Evolutionary conservation across 1,140 invertebrate species (phyloP).

Genomic region (Trichogramma pretiosum): DNA sequence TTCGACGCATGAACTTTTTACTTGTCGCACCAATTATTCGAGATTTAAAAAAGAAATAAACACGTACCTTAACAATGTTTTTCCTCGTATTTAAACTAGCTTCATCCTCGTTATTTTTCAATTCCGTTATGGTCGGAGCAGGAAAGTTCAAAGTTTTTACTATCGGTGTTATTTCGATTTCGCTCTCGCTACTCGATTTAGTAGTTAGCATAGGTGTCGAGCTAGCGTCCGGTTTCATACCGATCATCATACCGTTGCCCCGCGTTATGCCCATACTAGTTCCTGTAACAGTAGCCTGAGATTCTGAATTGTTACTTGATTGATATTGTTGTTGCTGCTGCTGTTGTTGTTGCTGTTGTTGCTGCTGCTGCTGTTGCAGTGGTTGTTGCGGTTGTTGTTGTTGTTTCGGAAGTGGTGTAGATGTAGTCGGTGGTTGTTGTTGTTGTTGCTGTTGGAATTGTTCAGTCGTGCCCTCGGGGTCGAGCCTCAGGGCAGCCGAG

Average conservation of each 20-base stretch:
- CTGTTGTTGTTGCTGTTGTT: constrained; percentile 10
- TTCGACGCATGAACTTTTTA: too few relatives aligned
- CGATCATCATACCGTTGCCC: not conserved
- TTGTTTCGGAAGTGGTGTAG: too few relatives aligned
- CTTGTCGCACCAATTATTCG: too few relatives aligned
- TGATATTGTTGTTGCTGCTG: too few relatives aligned
- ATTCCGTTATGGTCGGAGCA: too few relatives aligned
- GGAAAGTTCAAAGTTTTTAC: too few relatives aligned
- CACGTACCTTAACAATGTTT: not conserved
- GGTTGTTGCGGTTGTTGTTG: too few relatives aligned
- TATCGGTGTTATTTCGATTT: constrained; percentile 42
- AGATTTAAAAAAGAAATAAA: not conserved
- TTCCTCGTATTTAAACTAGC: not conserved
- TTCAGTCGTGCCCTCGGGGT: constrained; percentile 42
- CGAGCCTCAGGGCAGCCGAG: constrained; percentile 34
- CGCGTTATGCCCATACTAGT: too few relatives aligned
- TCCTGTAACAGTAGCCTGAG: too few relatives aligned
- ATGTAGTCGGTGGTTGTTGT: not conserved
- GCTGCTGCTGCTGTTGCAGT: constrained; percentile 19
- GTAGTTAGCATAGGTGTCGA: constrained; percentile 30
- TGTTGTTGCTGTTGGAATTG: constrained; percentile 11
- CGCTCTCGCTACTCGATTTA: constrained; percentile 34
- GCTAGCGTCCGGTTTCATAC: constrained; percentile 29
- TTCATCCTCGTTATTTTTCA: too few relatives aligned
- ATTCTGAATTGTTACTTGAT: too few relatives aligned